A percentile compares a stretch with the other conserved stretches of the same genome.
These are phyloP conservation scores for Seriola dumerili DNA, from an alignment of 2,113 vertebrate genomes.

Conservation along the genomic window DNA sequence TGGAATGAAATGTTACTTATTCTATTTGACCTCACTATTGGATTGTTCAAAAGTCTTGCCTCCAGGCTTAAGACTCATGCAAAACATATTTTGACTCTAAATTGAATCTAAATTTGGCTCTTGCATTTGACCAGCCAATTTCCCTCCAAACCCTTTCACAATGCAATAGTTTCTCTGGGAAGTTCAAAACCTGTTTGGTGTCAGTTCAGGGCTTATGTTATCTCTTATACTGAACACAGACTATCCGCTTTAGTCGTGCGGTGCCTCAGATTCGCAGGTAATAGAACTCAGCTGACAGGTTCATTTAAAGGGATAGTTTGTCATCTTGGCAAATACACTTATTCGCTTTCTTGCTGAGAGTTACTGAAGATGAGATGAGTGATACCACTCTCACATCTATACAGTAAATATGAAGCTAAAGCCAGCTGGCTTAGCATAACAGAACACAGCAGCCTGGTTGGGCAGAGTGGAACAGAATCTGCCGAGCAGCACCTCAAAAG, in stretches of 20 bases:
- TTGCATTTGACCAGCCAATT: conserved; percentile 5
- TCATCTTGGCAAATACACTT: neutral
- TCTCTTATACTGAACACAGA: neutral
- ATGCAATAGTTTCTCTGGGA: neutral
- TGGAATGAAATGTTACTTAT: conserved; percentile 54
- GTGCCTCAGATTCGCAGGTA: neutral
- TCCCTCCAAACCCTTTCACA: conserved; percentile 1
- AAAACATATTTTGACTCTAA: conserved; percentile 46
- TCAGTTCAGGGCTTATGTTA: conserved; percentile 2
- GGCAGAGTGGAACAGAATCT: no score
- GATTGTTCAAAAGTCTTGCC: conserved; percentile 37
- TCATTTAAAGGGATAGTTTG: neutral
- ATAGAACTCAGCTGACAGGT: neutral
- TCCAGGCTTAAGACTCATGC: conserved; percentile 23
- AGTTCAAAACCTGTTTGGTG: neutral
- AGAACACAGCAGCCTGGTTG: no score
- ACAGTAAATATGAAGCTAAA: no score
- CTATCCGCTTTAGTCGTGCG: neutral
- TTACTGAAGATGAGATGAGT: no score
- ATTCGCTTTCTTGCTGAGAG: neutral
- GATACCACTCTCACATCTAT: no score
- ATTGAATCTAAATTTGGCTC: conserved; percentile 36
- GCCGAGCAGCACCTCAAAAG: no score
- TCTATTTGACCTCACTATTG: conserved; percentile 46
- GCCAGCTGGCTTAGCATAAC: no score